Base-by-base conservation (phyloP, 2,113 vertebrate species). In the Paratilapia polleni region DNA sequence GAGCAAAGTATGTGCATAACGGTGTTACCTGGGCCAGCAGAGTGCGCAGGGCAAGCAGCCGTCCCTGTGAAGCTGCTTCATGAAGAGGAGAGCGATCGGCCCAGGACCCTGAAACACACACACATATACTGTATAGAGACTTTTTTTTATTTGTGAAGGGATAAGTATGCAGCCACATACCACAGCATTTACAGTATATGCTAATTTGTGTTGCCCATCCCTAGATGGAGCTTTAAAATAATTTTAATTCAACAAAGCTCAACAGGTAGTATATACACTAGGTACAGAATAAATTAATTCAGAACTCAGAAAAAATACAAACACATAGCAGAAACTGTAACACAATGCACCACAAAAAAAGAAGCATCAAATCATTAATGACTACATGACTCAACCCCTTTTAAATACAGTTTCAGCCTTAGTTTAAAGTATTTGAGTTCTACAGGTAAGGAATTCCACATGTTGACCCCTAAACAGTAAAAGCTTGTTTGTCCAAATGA, bases 61-160 rank as follows among this genome's bases (percentile, higher is more conserved):
- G 97, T 81, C 98, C 98, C 94, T 99, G 98, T 88, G 97, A 97
- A 22, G 98, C 98, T 70, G 97, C 98, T 93, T 99, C 98, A 90
- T 99, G 98, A 11, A 99, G 95, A 26, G 98, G 98, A 77, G 98
- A 98, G 34, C 97, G 96, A 92, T 99, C 98, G 81, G 98, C 98
- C 98, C 98, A 99, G 47, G 98, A 98, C 68, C 98, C 98, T 99
- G 87, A 13, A 28, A 57, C 8, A n/a, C 7, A 24, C 10, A 57
- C 52, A 57, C n/a, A n/a, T 7, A n/a, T 10, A 57, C 20, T 20
- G 3, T 47, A 13, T 47, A 13, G 3, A 13, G 41, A 43, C 41
- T 13, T 43, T 43, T 43, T 43, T 43, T n/a, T n/a, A 2, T 47
- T 47, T 47, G 43, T 14, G 43, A 47, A 13, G 4, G 41, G 11